These are phyloP conservation scores for Montipora cactus DNA, from an alignment of 64 coral and sea anemone species.

Conservation along the genomic window DNA sequence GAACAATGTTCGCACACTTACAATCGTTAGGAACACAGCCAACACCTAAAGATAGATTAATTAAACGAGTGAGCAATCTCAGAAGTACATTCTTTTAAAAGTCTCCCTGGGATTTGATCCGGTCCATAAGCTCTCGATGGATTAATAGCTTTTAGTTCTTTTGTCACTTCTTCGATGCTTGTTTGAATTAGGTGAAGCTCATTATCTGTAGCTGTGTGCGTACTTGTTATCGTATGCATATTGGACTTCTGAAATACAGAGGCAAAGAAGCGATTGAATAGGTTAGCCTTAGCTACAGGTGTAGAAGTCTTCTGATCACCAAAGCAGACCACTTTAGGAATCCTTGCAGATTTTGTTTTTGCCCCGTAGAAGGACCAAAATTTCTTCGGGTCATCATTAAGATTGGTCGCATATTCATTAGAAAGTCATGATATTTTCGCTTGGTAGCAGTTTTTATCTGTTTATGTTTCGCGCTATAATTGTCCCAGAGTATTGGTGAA, in stretches of 20 bases:
- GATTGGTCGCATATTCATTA: no score
- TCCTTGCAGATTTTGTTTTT: no score
- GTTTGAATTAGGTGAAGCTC: not conserved
- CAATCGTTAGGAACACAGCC: no score
- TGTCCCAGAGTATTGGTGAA: no score
- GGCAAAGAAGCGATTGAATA: constrained; percentile 44
- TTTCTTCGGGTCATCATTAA: no score
- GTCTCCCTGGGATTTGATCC: constrained; percentile 1
- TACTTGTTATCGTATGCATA: constrained; percentile 71
- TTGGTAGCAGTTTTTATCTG: no score
- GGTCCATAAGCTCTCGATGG: constrained; percentile 26
- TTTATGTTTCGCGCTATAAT: no score
- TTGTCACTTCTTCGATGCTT: not conserved
- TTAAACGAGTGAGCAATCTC: constrained; percentile 4
- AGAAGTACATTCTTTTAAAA: constrained; percentile 19
- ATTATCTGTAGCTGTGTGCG: constrained; percentile 28
- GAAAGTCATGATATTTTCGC: no score
- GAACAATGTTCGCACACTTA: no score
- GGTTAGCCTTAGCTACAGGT: not conserved
- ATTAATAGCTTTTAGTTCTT: not conserved
- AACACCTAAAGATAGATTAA: no score
- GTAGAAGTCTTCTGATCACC: not conserved
- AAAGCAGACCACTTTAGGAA: not conserved
- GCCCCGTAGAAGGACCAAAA: no score
- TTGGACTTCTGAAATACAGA: constrained; percentile 68